Percentiles rank a stretch among this genome's conserved stretches.
phyloP scores from a whole-genome alignment of 2,888 invertebrate genomes.

The Xanthorhoe designata region DNA sequence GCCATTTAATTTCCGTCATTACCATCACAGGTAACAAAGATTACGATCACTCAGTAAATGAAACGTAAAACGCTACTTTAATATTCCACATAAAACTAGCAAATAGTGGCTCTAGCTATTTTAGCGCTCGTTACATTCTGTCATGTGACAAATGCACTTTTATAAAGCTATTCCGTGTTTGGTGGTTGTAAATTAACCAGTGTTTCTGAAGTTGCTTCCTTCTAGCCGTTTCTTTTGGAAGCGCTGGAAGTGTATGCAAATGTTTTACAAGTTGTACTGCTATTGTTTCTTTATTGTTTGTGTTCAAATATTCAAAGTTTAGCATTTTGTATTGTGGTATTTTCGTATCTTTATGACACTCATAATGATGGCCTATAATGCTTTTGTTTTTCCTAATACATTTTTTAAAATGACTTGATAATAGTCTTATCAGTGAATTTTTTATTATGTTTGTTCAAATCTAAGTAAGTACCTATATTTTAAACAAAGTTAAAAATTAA shows the following conservation, averaged over 20 bases:
- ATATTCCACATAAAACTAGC: slow-evolving; percentile 41
- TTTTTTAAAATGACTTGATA: too few relatives aligned
- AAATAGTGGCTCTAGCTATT: slow-evolving; percentile 47
- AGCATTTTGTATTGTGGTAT: slow-evolving; percentile 19
- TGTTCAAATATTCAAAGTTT: slow-evolving; percentile 35
- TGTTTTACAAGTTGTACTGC: slow-evolving; percentile 42
- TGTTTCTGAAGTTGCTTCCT: slow-evolving; percentile 45
- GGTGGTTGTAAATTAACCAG: slow-evolving; percentile 60
- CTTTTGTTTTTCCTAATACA: not conserved
- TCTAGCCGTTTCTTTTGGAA: slow-evolving; percentile 40
- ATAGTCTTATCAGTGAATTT: too few relatives aligned
- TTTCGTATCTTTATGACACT: slow-evolving; percentile 13
- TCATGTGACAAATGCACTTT: slow-evolving; percentile 65
- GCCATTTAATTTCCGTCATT: slow-evolving; percentile 14
- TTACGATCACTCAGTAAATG: slow-evolving; percentile 34
- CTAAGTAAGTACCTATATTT: too few relatives aligned
- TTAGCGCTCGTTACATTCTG: slow-evolving; percentile 53
- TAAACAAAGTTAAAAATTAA: not conserved
- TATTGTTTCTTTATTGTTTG: slow-evolving; percentile 41
- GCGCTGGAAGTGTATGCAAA: slow-evolving; percentile 45
- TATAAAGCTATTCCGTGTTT: slow-evolving; percentile 62
- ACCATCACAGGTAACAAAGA: slow-evolving; percentile 30
- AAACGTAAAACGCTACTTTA: slow-evolving; percentile 36
- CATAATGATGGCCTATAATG: not conserved
- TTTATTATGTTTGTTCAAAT: not conserved